phyloP scores from a whole-genome alignment of 2,888 invertebrate species.

The Cryptosula pallasiana region DNA sequence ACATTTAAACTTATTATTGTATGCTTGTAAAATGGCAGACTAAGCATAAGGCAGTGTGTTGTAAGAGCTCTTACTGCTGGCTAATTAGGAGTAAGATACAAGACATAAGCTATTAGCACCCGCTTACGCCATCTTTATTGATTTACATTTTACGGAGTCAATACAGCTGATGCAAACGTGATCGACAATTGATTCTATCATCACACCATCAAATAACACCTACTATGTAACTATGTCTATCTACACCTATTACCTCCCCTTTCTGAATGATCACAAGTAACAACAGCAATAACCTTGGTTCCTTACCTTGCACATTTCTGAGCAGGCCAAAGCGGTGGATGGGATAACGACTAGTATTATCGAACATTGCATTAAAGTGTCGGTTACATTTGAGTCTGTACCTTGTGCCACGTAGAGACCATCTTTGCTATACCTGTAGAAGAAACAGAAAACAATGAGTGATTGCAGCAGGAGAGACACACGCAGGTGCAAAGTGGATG shows the following conservation, averaged over 20 bases:
- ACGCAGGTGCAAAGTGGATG: neutral
- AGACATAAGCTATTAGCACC: no score
- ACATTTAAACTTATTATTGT: neutral
- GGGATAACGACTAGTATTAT: conserved; percentile 10
- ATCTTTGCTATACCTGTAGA: neutral
- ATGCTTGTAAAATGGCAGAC: neutral
- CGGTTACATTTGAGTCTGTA: neutral
- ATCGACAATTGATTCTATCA: neutral
- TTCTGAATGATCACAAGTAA: neutral
- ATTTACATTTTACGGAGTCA: no score
- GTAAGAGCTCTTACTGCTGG: no score
- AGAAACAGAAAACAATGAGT: neutral
- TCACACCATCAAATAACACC: neutral
- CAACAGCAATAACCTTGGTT: neutral
- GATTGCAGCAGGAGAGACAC: neutral
- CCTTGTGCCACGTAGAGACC: conserved; percentile 1
- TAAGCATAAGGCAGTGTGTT: neutral
- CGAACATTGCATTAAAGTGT: neutral
- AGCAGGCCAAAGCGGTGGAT: conserved; percentile 7
- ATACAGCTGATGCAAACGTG: neutral
- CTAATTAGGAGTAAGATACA: no score
- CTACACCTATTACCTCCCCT: no score
- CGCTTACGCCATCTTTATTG: neutral
- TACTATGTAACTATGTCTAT: neutral
- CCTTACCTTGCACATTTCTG: conserved; percentile 15